Conservation (phyloP, 2,888 invertebrate genomes). For the Drosophila birchii region DNA sequence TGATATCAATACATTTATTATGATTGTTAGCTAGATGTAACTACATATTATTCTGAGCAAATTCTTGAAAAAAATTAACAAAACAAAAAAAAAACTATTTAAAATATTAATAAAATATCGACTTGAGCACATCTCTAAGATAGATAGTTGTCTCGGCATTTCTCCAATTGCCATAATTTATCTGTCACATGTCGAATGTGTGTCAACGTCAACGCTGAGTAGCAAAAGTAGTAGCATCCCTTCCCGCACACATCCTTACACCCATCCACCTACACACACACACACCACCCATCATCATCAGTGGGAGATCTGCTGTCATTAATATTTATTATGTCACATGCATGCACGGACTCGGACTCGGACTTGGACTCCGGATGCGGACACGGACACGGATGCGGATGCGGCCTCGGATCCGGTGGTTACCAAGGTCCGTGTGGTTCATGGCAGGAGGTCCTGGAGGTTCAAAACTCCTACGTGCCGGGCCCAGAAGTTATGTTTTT, state of each 20-base stretch:
- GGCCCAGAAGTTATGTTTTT: slow-evolving; percentile 38
- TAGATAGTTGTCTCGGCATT: slow-evolving; percentile 63
- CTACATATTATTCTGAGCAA: not conserved
- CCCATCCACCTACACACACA: slow-evolving; percentile 11
- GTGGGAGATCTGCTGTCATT: slow-evolving; percentile 76
- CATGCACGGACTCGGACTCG: slow-evolving; percentile 53
- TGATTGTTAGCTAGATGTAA: not conserved
- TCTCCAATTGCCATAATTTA: slow-evolving; percentile 77
- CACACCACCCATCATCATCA: slow-evolving; percentile 31
- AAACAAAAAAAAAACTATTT: not conserved
- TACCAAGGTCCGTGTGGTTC: slow-evolving; percentile 8
- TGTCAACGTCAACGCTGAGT: slow-evolving; percentile 62
- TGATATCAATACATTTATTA: not conserved
- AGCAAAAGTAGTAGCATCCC: slow-evolving; percentile 23
- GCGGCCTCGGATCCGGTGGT: slow-evolving; percentile 23
- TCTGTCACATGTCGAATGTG: slow-evolving; percentile 80
- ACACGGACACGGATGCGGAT: slow-evolving; percentile 2
- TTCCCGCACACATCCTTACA: slow-evolving; percentile 16
- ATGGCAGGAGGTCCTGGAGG: not conserved
- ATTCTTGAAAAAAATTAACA: not conserved
- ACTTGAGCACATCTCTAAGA: slow-evolving; percentile 1
- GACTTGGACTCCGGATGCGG: slow-evolving; percentile 17
- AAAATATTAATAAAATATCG: not conserved
- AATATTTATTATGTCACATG: slow-evolving; percentile 82
- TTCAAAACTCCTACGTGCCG: slow-evolving; percentile 47